These are phyloP conservation scores for Mellilla xanthometata DNA, from an alignment of 2,888 invertebrate species.

Conservation along the genomic window DNA sequence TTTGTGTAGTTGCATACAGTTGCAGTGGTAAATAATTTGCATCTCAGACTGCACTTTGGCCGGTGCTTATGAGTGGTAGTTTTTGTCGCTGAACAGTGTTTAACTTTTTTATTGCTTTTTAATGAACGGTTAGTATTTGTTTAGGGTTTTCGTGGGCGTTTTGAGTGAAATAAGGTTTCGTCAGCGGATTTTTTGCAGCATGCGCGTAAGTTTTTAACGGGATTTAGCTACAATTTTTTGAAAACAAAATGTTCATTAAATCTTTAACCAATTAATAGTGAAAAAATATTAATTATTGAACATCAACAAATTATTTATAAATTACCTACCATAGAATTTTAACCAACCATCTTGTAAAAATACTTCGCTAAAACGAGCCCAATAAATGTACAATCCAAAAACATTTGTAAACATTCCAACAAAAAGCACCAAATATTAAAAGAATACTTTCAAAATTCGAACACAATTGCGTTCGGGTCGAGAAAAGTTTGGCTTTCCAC, in stretches of 20 bases:
- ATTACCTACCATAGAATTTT: too few species aligned
- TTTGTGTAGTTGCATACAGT: conserved; percentile 56
- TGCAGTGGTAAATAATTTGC: conserved; percentile 79
- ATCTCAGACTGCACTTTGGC: conserved; percentile 62
- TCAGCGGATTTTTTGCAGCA: conserved; percentile 35
- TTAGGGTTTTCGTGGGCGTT: conserved; percentile 39
- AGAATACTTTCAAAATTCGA: conserved; percentile 16
- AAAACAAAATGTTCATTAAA: too few species aligned
- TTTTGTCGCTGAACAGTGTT: conserved; percentile 73
- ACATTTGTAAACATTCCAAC: too few species aligned
- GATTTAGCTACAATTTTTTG: too few species aligned
- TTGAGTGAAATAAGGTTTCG: conserved; percentile 53
- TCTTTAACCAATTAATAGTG: too few species aligned
- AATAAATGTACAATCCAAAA: too few species aligned
- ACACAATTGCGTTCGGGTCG: conserved; percentile 26
- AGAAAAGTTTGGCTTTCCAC: conserved; percentile 62
- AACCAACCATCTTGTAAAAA: too few species aligned
- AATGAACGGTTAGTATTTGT: conserved; percentile 48
- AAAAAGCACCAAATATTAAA: not conserved
- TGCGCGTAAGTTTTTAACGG: conserved; percentile 36
- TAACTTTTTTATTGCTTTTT: conserved; percentile 50
- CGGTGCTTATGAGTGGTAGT: conserved; percentile 74
- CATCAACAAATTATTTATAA: too few species aligned
- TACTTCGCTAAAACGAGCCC: too few species aligned
- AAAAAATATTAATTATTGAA: too few species aligned